Conservation (phyloP, 2,888 invertebrate genomes). For the Blastobasis adustella region DNA sequence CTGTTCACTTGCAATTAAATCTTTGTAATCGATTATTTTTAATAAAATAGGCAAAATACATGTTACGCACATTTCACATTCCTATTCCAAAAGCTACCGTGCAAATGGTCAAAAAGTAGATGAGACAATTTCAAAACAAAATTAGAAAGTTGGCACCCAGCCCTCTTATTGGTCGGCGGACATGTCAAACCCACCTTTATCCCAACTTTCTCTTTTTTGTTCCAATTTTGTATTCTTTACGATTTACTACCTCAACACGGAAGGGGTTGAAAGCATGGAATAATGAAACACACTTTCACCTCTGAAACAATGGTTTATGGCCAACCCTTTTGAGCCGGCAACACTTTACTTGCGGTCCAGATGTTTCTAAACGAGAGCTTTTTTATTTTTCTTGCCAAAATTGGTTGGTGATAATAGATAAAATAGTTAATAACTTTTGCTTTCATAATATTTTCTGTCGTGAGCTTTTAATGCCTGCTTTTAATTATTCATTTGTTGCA, state of each 20-base stretch:
- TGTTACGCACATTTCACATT: constrained; percentile 4
- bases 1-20: too few relatives aligned
- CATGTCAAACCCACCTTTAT: constrained; percentile 40
- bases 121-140: constrained; percentile 42
- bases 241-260: constrained; percentile 52
- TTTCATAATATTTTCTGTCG: too few relatives aligned
- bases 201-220: constrained; percentile 70
- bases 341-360: too few relatives aligned
- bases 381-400: too few relatives aligned
- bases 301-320: constrained; percentile 46
- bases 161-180: constrained; percentile 49
- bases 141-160: constrained; percentile 60
- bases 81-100: constrained; percentile 41
- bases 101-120: constrained; percentile 46
- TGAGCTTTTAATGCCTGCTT: too few relatives aligned
- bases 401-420: too few relatives aligned
- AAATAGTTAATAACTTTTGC: too few relatives aligned
- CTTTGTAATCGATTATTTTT: too few relatives aligned
- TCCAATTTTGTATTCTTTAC: constrained; percentile 62
- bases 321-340: neutral
- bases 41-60: too few relatives aligned
- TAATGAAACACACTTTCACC: constrained; percentile 45
- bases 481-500: too few relatives aligned
- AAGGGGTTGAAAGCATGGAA: constrained; percentile 40
- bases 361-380: too few relatives aligned